phyloP scores from a whole-genome alignment of 53 echinoderm and acorn worm genomes.

The Glandiceps talaboti region DNA sequence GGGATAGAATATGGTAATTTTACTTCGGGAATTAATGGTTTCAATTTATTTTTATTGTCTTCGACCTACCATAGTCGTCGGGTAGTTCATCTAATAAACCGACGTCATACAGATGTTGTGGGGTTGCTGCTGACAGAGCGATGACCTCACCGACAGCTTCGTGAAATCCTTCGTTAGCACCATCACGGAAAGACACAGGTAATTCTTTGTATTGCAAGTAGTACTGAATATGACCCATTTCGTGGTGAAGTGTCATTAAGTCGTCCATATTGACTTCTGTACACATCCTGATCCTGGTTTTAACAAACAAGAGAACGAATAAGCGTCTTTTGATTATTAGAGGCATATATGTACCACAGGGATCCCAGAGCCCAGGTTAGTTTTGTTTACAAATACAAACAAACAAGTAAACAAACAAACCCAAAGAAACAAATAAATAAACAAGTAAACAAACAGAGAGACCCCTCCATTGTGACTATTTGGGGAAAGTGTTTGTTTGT shows the following conservation, averaged over 20 bases:
- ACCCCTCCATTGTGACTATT: too few relatives aligned
- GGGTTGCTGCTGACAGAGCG: conserved; percentile 32
- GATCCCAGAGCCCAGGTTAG: too few relatives aligned
- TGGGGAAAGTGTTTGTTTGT: too few relatives aligned
- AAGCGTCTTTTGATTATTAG: too few relatives aligned
- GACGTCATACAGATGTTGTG: conserved; percentile 22
- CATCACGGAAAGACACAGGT: conserved; percentile 24
- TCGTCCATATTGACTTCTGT: conserved; percentile 26
- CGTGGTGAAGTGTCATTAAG: conserved; percentile 40
- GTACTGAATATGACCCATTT: conserved; percentile 48
- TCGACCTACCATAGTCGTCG: conserved; percentile 26
- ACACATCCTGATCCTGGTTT: conserved; percentile 46
- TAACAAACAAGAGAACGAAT: not conserved
- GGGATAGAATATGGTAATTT: too few relatives aligned
- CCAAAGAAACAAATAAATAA: too few relatives aligned
- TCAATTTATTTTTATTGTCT: too few relatives aligned
- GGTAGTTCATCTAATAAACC: conserved; percentile 29
- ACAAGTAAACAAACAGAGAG: too few relatives aligned
- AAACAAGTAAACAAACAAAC: too few relatives aligned
- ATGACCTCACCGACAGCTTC: conserved; percentile 39
- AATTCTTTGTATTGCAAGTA: conserved; percentile 34
- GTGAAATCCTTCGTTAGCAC: conserved; percentile 33
- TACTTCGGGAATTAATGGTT: too few relatives aligned
- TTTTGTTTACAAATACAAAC: too few relatives aligned
- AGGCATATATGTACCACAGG: not conserved